Conservation (phyloP, 1,140 invertebrate species). For the Drusus annulatus region DNA sequence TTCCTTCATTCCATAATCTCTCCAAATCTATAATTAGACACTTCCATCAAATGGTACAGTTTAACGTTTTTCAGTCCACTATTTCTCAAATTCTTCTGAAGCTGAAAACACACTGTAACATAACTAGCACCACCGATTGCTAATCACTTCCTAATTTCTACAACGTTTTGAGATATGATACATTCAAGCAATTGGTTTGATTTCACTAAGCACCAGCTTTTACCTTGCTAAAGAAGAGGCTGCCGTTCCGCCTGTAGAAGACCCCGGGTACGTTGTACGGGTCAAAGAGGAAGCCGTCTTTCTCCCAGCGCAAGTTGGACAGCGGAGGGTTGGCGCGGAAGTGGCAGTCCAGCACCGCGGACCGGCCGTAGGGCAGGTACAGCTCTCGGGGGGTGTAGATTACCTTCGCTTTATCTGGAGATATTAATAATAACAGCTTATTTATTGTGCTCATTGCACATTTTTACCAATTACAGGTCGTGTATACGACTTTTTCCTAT, state of each 20-base stretch:
- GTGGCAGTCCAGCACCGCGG: conserved; percentile 93
- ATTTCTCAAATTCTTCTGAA: too few species aligned
- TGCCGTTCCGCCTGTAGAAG: conserved; percentile 89
- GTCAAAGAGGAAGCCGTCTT: conserved; percentile 93
- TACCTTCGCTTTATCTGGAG: conserved; percentile 92
- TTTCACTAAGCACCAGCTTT: conserved; percentile 3
- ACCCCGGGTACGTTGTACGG: conserved; percentile 91
- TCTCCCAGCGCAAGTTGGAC: conserved; percentile 94
- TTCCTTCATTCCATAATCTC: too few species aligned
- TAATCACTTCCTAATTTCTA: too few species aligned
- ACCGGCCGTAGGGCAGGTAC: conserved; percentile 89
- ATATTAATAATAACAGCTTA: neutral
- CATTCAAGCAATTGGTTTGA: too few species aligned
- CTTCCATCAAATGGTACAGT: too few species aligned
- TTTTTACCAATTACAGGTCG: neutral
- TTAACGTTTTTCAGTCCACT: too few species aligned
- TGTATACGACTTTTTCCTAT: neutral
- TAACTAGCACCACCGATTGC: too few species aligned
- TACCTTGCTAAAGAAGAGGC: conserved; percentile 85
- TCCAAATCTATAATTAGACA: too few species aligned
- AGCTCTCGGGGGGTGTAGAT: conserved; percentile 91
- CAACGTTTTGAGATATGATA: too few species aligned
- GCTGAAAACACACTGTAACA: too few species aligned
- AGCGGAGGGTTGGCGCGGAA: conserved; percentile 94
- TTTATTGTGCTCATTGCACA: neutral